phyloP scores from a whole-genome alignment of 1,140 invertebrate species.

The Parasteatoda tepidariorum region DNA sequence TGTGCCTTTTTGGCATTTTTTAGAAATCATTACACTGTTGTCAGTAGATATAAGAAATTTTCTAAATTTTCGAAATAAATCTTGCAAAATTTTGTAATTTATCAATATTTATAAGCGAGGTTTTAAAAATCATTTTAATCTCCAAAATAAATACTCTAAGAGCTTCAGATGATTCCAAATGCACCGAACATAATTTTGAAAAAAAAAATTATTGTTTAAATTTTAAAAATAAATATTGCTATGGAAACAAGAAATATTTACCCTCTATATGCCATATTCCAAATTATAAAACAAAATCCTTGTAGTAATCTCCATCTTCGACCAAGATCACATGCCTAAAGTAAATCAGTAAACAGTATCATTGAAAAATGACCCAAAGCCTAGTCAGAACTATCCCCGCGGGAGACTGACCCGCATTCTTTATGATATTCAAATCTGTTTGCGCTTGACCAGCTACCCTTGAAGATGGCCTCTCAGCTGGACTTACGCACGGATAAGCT shows the following conservation, averaged over 20 bases:
- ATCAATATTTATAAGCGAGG: no score
- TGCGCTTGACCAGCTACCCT: conserved; percentile 46
- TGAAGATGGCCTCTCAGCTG: background rate
- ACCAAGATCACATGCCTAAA: background rate
- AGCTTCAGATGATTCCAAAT: no score
- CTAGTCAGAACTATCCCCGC: background rate
- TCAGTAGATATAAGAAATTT: no score
- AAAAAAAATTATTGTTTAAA: no score
- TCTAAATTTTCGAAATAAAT: no score
- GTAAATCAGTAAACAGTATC: background rate
- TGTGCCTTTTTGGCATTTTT: no score
- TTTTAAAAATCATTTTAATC: no score
- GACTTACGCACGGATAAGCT: conserved; percentile 4
- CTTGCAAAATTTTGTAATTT: no score
- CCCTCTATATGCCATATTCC: conserved; percentile 43
- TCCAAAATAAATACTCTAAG: no score
- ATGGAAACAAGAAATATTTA: background rate
- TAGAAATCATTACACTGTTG: no score
- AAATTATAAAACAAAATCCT: background rate
- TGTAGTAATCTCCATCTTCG: conserved; percentile 1
- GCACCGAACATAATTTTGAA: no score
- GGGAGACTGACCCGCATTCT: conserved; percentile 24
- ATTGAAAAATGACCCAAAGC: background rate
- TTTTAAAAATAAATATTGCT: no score
- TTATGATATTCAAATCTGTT: conserved; percentile 29